These are phyloP conservation scores for Diglossa cyanea DNA, from an alignment of 2,797 vertebrate genomes.

Conservation along the genomic window DNA sequence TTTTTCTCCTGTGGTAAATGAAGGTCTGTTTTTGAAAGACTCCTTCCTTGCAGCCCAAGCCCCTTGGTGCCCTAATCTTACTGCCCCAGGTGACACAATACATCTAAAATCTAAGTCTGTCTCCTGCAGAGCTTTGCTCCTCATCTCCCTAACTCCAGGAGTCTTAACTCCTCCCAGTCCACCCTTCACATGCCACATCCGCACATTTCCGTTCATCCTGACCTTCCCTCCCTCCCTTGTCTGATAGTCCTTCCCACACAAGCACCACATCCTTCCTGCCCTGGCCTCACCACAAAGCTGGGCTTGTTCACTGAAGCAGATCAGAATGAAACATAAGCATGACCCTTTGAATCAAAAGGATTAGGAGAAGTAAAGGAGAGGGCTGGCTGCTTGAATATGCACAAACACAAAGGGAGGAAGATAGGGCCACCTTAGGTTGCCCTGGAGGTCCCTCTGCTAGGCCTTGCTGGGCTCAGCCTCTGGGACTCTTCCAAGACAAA, in stretches of 20 bases:
- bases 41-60: neutral
- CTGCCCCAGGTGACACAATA: neutral
- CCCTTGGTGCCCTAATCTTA: neutral
- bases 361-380: neutral
- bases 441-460: neutral
- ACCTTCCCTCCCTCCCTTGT: neutral
- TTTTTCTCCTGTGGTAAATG: neutral
- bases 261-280: slow-evolving; percentile 53
- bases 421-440: neutral
- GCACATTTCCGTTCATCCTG: neutral
- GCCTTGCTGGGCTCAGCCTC: neutral
- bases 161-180: neutral
- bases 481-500: neutral
- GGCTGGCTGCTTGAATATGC: neutral
- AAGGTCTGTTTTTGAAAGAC: neutral
- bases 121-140: neutral
- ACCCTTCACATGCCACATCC: neutral
- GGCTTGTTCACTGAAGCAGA: neutral
- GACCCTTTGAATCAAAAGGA: neutral
- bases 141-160: neutral
- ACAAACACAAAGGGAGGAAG: neutral
- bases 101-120: neutral
- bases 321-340: neutral
- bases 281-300: neutral
- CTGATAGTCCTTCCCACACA: slow-evolving; percentile 34